Percentiles rank a stretch among this genome's conserved stretches.
Evolutionary conservation across 2,797 vertebrate species (phyloP).

Genomic region (Acanthis flammea): DNA sequence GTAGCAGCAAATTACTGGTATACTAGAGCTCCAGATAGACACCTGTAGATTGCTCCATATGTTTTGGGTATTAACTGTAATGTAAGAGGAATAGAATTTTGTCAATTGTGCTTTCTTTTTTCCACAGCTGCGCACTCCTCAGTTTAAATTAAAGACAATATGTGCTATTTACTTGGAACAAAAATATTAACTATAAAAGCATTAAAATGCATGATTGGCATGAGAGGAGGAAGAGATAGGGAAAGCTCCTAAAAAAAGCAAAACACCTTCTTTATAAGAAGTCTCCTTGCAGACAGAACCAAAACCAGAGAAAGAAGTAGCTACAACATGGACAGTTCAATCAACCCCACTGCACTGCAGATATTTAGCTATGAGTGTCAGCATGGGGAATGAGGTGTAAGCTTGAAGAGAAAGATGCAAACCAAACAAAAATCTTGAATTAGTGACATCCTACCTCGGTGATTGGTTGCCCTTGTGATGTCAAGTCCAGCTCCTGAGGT

Average conservation of each 20-base stretch:
- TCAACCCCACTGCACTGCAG: neutral
- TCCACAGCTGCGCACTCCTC: neutral
- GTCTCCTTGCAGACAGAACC: neutral
- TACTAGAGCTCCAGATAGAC: neutral
- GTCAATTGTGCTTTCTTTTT: neutral
- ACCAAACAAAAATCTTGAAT: neutral
- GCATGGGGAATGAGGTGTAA: too few species aligned
- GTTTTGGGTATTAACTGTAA: neutral
- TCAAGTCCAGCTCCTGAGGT: constrained; percentile 82
- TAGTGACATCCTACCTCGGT: constrained; percentile 77
- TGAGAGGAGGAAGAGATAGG: neutral
- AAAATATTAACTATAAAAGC: neutral
- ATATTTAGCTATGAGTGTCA: neutral
- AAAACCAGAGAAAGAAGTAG: neutral
- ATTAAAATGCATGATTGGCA: neutral
- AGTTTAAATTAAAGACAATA: neutral
- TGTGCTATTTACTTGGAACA: neutral
- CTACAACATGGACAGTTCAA: neutral
- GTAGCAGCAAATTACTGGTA: neutral
- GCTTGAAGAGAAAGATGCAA: neutral
- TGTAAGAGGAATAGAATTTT: neutral
- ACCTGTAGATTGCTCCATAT: neutral
- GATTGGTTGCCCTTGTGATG: constrained; percentile 76
- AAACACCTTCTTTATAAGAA: neutral
- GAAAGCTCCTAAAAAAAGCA: neutral